These are phyloP conservation scores for Calyptommatus sinebrachiatus DNA, from an alignment of 2,113 vertebrate species.

Conservation along the genomic window DNA sequence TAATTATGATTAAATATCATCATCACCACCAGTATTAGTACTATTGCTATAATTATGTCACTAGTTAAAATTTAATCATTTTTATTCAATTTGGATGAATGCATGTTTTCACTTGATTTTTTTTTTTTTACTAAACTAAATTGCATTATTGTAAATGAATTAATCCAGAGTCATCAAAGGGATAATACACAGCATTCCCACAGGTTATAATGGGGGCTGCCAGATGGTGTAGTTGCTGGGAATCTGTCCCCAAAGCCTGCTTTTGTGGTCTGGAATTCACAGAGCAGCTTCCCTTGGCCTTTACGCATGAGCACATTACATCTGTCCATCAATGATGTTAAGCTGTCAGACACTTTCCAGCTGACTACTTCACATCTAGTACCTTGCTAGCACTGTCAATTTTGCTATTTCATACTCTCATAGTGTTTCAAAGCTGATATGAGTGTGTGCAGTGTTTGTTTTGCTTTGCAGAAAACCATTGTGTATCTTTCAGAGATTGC, in stretches of 20 bases:
- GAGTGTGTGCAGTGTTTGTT: slow-evolving; percentile 37
- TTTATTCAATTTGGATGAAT: not conserved
- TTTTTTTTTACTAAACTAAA: not conserved
- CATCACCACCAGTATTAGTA: not conserved
- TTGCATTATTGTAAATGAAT: slow-evolving; percentile 5
- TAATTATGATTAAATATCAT: not conserved
- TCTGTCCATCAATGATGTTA: slow-evolving; percentile 46
- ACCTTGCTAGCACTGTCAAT: slow-evolving; percentile 26
- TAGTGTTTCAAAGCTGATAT: slow-evolving; percentile 35
- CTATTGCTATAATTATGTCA: not conserved
- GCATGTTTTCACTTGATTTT: not conserved
- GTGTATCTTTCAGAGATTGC: not conserved
- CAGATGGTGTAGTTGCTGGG: slow-evolving; percentile 33
- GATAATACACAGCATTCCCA: not conserved
- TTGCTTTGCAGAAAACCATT: slow-evolving; percentile 6
- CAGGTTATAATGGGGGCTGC: slow-evolving; percentile 18
- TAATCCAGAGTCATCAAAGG: not conserved
- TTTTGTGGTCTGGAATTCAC: slow-evolving; percentile 44
- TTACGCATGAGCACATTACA: slow-evolving; percentile 29
- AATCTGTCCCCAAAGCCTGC: slow-evolving; percentile 17
- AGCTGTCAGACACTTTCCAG: slow-evolving; percentile 50
- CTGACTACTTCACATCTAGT: slow-evolving; percentile 51
- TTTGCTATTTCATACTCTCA: slow-evolving; percentile 49
- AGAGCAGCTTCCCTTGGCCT: slow-evolving; percentile 41
- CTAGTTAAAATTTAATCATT: not conserved